Conservation (phyloP, 2,888 invertebrate genomes). For the Amorpha juglandis region DNA sequence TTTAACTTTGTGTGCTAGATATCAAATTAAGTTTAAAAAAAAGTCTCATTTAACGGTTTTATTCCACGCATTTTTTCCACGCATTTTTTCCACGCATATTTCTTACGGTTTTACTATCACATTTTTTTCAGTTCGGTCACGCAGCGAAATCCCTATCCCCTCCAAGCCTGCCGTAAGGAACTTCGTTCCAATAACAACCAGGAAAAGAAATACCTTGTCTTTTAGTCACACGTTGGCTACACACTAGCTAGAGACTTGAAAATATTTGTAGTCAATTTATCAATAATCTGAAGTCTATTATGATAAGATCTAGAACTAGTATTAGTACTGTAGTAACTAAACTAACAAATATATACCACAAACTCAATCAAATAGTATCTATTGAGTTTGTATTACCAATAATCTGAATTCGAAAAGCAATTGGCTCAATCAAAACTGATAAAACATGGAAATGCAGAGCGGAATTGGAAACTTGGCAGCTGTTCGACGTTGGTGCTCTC, state of each 20-base stretch:
- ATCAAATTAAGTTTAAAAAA: too few relatives aligned
- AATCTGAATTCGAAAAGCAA: conserved; percentile 10
- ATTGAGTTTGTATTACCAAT: conserved; percentile 23
- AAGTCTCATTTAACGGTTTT: too few relatives aligned
- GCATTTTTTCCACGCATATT: too few relatives aligned
- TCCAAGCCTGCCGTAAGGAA: too few relatives aligned
- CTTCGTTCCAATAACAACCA: too few relatives aligned
- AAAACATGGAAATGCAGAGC: conserved; percentile 26
- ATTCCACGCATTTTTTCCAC: too few relatives aligned
- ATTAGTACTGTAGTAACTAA: neutral
- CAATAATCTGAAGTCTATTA: neutral
- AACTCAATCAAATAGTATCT: neutral
- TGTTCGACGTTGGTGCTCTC: conserved; percentile 26
- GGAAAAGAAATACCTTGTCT: too few relatives aligned
- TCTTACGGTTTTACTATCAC: too few relatives aligned
- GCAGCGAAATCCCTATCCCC: too few relatives aligned
- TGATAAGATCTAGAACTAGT: neutral
- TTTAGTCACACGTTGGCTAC: too few relatives aligned
- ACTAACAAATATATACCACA: neutral
- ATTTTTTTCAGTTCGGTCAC: too few relatives aligned
- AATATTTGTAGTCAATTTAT: neutral
- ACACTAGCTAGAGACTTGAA: neutral
- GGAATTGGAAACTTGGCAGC: conserved; percentile 29
- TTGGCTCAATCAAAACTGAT: conserved; percentile 23
- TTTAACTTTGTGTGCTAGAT: too few relatives aligned